Evolutionary conservation across 1,140 invertebrate genomes (phyloP), one percentile per base, ranked within the genome.

Genomic region (Sinonovacula constricta): DNA sequence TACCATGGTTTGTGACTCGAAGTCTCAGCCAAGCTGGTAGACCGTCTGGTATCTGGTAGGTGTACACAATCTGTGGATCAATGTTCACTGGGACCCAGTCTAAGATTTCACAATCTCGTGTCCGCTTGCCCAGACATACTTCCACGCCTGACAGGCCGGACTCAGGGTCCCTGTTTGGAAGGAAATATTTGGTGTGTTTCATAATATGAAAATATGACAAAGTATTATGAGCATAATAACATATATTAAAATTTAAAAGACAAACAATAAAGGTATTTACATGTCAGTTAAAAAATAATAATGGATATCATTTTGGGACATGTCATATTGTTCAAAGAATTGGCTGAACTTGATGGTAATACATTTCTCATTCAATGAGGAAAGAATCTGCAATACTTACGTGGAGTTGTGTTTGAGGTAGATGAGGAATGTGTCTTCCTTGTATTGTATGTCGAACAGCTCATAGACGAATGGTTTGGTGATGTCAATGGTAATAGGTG

Each of bases 1-100:
- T 69, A 87, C 86, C 86, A 70, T 81, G 62, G 33, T 86, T 87
- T 12, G 81, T 63, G 7, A 71, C 82, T 28, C 78, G 63, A 4
- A 87, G 36, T 62, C 81, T 81, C n/a, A 86, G 54, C 83, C 85
- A 87, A 0, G 72, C 82, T 26, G 82, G 82, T 12, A 81, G 60
- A 0, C 86, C 86, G 45, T 85, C 81, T 14, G 79, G 74, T 15
- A 87, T 81, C 45, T 79, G 26, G 18, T 72, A 68, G 3, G 57
- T 80, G 22, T 76, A 22, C 14, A 34, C 49, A 36, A 79, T 36
- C 4, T 65, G 28, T 7, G 70, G 14, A 39, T 26, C 36, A 56
- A 60, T 57, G 4, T 26, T n/a, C 30, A 57, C 74, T 1, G 54
- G 18, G 14, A 28, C 59, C 86, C 86, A 87, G 2, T 49, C 24